Evolutionary conservation across 2,797 vertebrate species (phyloP).

Genomic region (Ataeniobius toweri): DNA sequence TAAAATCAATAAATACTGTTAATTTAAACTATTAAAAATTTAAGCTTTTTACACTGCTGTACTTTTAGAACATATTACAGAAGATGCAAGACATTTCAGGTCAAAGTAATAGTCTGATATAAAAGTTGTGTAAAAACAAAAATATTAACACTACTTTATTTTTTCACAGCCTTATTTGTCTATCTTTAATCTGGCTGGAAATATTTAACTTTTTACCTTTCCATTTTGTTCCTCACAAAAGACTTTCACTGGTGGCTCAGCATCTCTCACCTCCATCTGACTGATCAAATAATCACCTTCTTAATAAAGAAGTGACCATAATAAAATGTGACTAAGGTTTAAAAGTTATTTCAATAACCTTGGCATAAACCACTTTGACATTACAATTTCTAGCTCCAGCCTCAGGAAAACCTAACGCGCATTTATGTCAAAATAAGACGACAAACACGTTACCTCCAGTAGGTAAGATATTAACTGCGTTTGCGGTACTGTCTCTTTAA

Average conservation of each 20-base stretch:
- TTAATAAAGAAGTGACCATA: background rate
- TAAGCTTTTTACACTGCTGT: too few relatives aligned
- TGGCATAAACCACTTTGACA: background rate
- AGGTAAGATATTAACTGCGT: background rate
- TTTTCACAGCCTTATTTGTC: background rate
- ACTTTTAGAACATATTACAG: too few relatives aligned
- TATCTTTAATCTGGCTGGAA: background rate
- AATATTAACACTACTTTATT: background rate
- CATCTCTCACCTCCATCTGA: background rate
- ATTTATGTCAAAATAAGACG: background rate
- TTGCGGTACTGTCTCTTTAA: constrained; percentile 39
- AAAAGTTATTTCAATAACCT: background rate
- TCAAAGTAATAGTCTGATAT: too few relatives aligned
- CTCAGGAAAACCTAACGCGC: too few relatives aligned
- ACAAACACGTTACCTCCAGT: background rate
- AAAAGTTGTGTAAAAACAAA: too few relatives aligned
- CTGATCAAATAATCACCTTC: background rate
- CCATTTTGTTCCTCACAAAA: background rate
- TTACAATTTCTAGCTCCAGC: background rate
- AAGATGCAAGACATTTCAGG: too few relatives aligned
- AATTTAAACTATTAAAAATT: too few relatives aligned
- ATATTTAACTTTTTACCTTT: background rate
- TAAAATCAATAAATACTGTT: too few relatives aligned
- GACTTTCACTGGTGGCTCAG: background rate
- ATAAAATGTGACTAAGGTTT: background rate